Evolutionary conservation across 1,140 invertebrate species (phyloP).

Genomic region (Mercenaria mercenaria): DNA sequence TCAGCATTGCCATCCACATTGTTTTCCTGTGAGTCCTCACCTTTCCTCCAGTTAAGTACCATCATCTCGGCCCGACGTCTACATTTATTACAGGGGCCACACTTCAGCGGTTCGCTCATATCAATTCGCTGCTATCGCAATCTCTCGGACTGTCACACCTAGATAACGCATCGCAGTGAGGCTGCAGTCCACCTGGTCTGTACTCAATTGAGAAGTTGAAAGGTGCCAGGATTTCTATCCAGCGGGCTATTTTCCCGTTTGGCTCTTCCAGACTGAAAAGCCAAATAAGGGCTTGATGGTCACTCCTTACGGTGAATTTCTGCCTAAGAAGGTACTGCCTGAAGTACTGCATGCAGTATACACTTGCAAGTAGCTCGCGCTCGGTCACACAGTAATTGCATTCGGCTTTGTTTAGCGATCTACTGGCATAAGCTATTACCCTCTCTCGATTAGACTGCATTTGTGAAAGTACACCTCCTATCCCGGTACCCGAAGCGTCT

Average conservation of each 20-base stretch:
- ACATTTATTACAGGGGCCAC: constrained; percentile 3
- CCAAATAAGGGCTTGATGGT: constrained; percentile 17
- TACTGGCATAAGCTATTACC: constrained; percentile 9
- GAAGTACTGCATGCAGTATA: constrained; percentile 1
- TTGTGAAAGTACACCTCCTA: background rate
- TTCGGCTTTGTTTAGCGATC: constrained; percentile 12
- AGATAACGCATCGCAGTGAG: background rate
- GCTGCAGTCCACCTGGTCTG: background rate
- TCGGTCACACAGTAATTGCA: constrained; percentile 9
- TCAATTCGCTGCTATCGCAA: background rate
- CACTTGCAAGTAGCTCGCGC: background rate
- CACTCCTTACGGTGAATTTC: background rate
- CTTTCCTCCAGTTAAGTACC: background rate
- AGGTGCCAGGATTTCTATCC: background rate
- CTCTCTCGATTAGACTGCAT: background rate
- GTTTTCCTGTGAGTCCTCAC: background rate
- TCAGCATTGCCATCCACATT: too few relatives aligned
- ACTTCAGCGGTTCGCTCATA: background rate
- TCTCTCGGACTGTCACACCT: background rate
- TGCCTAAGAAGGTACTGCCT: constrained; percentile 12
- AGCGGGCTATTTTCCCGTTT: background rate
- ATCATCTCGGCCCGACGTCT: background rate
- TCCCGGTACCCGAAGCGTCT: background rate
- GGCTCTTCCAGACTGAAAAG: constrained; percentile 30
- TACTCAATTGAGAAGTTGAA: constrained; percentile 5